Base-by-base conservation (phyloP, 2,113 vertebrate genomes). In the Hydropotes inermis region DNA sequence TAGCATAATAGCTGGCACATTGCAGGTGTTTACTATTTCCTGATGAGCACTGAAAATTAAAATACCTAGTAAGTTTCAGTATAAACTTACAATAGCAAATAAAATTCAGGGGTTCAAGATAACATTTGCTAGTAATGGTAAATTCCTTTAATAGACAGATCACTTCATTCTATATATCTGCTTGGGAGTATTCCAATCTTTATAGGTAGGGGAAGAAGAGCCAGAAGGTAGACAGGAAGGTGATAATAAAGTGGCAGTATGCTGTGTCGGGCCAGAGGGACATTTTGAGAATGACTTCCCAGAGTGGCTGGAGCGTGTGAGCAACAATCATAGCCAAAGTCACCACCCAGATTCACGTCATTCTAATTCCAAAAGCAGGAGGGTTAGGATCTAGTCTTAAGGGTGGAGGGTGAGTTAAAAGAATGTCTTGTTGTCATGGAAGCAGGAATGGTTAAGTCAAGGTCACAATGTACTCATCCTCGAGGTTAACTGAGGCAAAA, bases 401-500 rank as follows among this genome's bases (percentile, higher is more conserved):
- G 0, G 6, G 58, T 61, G 54, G 52, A 90, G 95, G 84, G 57
- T 89, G 70, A 94, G 30, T 84, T 93, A 97, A 97, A 28, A 81
- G 28, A 85, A 90, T 67, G 57, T 60, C 87, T 87, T 85, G 54
- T 61, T 91, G 89, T 97, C 92, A 91, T 76, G 64, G 85, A 95
- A 90, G 84, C 81, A 97, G 43, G 15, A 90, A 96, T 39, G 67
- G 39, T 87, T 93, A 92, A 79, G 61, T 64, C 94, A 96, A 92
- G 64, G 88, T 88, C 92, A 94, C 55, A 33, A 1, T 81, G 79
- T 79, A 84, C 78, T 92, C 92, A 95, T 88, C 47, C 54, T 50
- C 1, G 15, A 97, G 57, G 76, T 96, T 96, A 94, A 96, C 1
- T 33, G 64, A 94, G 67, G 47, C 58, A 94, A 96, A 96, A 97